A percentile compares a stretch with the other conserved stretches of the same genome.
phyloP scores from a whole-genome alignment of 2,888 invertebrate species.

The Synanthedon tipuliformis region DNA sequence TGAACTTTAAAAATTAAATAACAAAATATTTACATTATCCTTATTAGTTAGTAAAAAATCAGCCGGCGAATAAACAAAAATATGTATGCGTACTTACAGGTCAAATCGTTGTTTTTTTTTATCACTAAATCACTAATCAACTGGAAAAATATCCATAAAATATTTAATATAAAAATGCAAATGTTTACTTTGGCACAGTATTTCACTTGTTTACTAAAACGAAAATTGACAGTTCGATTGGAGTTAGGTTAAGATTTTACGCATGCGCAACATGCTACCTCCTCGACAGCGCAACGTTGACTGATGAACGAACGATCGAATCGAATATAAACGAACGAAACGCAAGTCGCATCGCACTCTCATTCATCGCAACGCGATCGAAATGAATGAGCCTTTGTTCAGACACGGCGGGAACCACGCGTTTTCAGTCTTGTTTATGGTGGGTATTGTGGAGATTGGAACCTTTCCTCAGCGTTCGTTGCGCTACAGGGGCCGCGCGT shows the following conservation, averaged over 20 bases:
- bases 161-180: constrained; percentile 12
- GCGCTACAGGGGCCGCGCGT: no score
- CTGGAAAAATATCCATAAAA: constrained; percentile 4
- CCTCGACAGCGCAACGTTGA: constrained; percentile 44
- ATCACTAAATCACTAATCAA: constrained; percentile 18
- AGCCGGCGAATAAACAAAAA: constrained; percentile 22
- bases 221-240: constrained; percentile 42
- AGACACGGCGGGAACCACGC: no score
- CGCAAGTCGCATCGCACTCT: no score
- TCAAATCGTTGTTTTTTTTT: constrained; percentile 45
- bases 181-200: constrained; percentile 29
- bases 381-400: no score
- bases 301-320: constrained; percentile 14
- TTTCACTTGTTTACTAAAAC: constrained; percentile 58
- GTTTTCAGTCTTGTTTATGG: no score
- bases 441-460: no score
- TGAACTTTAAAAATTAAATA: no score
- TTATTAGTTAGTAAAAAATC: background rate
- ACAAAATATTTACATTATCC: no score
- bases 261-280: constrained; percentile 44
- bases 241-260: constrained; percentile 20
- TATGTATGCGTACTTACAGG: constrained; percentile 36
- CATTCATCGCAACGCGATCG: no score
- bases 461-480: no score
- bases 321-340: constrained; percentile 10